phyloP scores from a whole-genome alignment of 2,113 vertebrate species.

The Pagrus major region DNA sequence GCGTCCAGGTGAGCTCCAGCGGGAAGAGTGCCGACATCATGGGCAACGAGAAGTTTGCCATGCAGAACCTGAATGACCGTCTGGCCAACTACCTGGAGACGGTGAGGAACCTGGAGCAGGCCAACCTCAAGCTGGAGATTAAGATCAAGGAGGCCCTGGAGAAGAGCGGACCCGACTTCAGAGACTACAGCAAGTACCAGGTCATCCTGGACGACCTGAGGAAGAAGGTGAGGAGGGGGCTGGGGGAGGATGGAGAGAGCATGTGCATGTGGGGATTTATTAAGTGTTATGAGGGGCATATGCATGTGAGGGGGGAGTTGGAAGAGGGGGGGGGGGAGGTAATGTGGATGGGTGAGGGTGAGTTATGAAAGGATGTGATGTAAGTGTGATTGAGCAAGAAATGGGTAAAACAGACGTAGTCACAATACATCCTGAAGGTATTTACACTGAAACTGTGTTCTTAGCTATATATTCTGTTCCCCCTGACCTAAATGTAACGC shows the following conservation, averaged over 20 bases:
- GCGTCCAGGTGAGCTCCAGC: slow-evolving; percentile 72
- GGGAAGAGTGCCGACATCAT: slow-evolving; percentile 78
- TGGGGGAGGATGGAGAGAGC: too few relatives aligned
- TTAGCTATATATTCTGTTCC: neutral
- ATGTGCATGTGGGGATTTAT: slow-evolving; percentile 12
- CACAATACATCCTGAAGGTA: neutral
- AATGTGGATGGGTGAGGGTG: neutral
- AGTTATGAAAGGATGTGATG: slow-evolving; percentile 6
- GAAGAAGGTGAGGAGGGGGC: slow-evolving; percentile 82
- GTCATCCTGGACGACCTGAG: slow-evolving; percentile 83
- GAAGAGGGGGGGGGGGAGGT: neutral
- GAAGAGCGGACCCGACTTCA: slow-evolving; percentile 84
- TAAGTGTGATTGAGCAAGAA: slow-evolving; percentile 5
- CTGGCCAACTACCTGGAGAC: slow-evolving; percentile 86
- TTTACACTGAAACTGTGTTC: neutral
- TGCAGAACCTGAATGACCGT: slow-evolving; percentile 88
- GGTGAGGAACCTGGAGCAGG: slow-evolving; percentile 85
- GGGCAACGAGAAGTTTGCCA: slow-evolving; percentile 87
- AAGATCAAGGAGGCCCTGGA: slow-evolving; percentile 86
- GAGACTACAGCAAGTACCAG: slow-evolving; percentile 87
- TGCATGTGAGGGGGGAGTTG: neutral
- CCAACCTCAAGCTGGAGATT: slow-evolving; percentile 85
- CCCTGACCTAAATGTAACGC: neutral
- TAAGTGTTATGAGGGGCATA: too few relatives aligned
- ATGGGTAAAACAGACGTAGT: neutral